phyloP scores from a whole-genome alignment of 2,888 invertebrate species.

The Pandemis cinnamomeana region DNA sequence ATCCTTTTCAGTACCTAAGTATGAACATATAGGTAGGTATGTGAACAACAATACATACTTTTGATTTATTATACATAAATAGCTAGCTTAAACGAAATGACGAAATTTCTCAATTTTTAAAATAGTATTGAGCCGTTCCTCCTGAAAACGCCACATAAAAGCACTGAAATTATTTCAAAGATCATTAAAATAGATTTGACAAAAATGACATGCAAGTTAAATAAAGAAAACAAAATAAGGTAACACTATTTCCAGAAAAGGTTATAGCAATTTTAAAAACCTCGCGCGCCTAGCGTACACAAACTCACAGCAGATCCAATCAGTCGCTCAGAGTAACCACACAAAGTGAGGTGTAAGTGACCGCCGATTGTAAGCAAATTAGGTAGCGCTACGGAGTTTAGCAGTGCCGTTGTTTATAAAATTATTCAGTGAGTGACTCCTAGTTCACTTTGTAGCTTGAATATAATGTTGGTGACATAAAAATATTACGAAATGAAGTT shows the following conservation, averaged over 20 bases:
- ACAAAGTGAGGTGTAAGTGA: constrained; percentile 51
- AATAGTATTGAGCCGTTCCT: background rate
- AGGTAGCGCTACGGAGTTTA: constrained; percentile 26
- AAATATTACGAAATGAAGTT: too few relatives aligned
- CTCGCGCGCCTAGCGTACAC: constrained; percentile 23
- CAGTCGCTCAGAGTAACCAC: constrained; percentile 52
- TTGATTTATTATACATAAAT: too few relatives aligned
- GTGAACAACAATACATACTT: too few relatives aligned
- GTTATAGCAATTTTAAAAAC: constrained; percentile 31
- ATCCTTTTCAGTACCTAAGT: background rate
- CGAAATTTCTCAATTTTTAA: background rate
- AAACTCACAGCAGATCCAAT: constrained; percentile 54
- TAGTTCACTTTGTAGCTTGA: background rate
- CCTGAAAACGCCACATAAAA: background rate
- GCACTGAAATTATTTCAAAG: background rate
- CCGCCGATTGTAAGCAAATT: constrained; percentile 47
- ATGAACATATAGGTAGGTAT: too few relatives aligned
- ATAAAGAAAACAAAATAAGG: constrained; percentile 15
- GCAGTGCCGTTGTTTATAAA: background rate
- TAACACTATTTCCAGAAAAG: constrained; percentile 17
- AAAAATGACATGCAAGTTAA: background rate
- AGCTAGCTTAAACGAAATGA: too few relatives aligned
- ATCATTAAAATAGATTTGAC: background rate
- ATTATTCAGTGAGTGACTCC: background rate
- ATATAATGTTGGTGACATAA: too few relatives aligned